Percentiles rank a stretch among this genome's conserved stretches.
Conservation (phyloP, 2,888 invertebrate genomes). For the Gisinianus flammeolus region DNA sequence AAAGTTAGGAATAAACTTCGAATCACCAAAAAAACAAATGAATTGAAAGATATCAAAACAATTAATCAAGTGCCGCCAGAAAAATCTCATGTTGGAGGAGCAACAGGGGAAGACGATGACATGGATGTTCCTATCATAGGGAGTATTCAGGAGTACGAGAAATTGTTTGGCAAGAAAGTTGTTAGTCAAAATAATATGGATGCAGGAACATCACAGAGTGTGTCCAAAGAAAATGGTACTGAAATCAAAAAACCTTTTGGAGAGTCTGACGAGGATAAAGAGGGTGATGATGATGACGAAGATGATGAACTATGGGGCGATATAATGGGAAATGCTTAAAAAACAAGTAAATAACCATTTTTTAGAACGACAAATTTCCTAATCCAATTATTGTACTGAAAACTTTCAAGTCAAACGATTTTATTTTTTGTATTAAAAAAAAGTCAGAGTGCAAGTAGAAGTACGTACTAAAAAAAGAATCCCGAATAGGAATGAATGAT, state of each 20-base stretch:
- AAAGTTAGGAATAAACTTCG: slow-evolving; percentile 56
- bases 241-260: slow-evolving; percentile 1
- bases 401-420: no score
- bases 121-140: slow-evolving; percentile 58
- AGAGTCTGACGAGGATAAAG: not conserved
- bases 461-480: no score
- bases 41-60: slow-evolving; percentile 18
- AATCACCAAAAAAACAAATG: slow-evolving; percentile 43
- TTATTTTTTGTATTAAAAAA: no score
- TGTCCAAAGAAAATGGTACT: not conserved
- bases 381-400: not conserved
- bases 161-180: slow-evolving; percentile 57
- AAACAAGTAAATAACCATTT: not conserved
- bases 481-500: no score
- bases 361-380: not conserved
- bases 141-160: slow-evolving; percentile 59
- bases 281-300: slow-evolving; percentile 39
- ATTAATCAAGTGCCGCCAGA: slow-evolving; percentile 28
- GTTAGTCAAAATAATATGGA: slow-evolving; percentile 25
- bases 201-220: slow-evolving; percentile 8
- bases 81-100: slow-evolving; percentile 31
- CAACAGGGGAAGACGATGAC: slow-evolving; percentile 21
- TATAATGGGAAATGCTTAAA: slow-evolving; percentile 45
- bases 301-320: slow-evolving; percentile 57
- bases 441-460: not conserved